Evolutionary conservation across 2,113 vertebrate species (phyloP).

Genomic region (Jaculus jaculus): DNA sequence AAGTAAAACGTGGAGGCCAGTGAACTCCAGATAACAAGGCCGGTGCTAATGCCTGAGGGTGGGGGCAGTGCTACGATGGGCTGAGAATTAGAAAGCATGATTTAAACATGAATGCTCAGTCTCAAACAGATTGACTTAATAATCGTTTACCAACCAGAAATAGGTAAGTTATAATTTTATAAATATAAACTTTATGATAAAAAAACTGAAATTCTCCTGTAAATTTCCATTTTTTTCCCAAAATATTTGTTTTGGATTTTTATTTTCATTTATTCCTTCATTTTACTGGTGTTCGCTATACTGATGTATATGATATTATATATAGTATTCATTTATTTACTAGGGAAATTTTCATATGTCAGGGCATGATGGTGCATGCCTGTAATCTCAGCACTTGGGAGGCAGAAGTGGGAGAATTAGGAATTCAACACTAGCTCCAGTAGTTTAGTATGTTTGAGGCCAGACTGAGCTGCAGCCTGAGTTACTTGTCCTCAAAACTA

Average conservation of each 20-base stretch:
- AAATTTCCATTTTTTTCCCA: too few species aligned
- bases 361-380: background rate
- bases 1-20: background rate
- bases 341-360: background rate
- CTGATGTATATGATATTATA: background rate
- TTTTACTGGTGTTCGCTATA: too few species aligned
- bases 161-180: background rate
- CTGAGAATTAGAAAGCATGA: background rate
- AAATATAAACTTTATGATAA: background rate
- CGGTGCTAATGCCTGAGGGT: background rate
- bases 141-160: background rate
- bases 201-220: too few species aligned
- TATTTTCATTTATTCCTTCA: too few species aligned
- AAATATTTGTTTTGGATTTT: too few species aligned
- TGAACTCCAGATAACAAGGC: background rate
- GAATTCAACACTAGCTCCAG: background rate
- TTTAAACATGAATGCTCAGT: background rate
- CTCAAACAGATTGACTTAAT: background rate
- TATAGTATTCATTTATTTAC: too few species aligned
- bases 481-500: background rate
- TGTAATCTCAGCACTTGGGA: background rate
- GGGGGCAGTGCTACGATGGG: accelerated
- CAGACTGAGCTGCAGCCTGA: too few species aligned
- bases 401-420: background rate
- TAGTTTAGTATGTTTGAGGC: too few species aligned